phyloP scores from a whole-genome alignment of 2,113 vertebrate genomes.

The Perca flavescens region DNA sequence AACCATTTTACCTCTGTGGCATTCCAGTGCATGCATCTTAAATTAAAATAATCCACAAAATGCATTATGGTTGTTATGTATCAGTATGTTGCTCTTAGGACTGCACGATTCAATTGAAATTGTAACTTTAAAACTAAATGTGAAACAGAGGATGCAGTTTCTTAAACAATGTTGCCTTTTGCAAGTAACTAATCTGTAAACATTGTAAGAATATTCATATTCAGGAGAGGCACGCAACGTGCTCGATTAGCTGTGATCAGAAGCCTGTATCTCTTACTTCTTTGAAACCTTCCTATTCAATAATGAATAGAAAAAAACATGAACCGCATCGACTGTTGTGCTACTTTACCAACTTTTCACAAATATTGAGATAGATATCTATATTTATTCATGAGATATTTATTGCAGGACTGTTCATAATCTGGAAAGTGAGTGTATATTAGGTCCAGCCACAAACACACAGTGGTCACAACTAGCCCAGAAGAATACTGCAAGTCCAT shows the following conservation, averaged over 20 bases:
- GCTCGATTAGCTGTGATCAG: not conserved
- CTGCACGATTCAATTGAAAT: slow-evolving; percentile 14
- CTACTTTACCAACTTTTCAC: not conserved
- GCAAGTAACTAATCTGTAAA: not conserved
- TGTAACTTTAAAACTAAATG: not conserved
- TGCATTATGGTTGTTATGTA: slow-evolving; percentile 10
- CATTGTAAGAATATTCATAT: not conserved
- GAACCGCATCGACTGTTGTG: not conserved
- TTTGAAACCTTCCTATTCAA: not conserved
- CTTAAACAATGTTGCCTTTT: not conserved
- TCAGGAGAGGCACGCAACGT: not conserved
- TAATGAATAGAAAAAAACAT: not conserved
- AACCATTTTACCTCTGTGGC: slow-evolving; percentile 37
- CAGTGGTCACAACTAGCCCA: not conserved
- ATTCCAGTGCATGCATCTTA: slow-evolving; percentile 40
- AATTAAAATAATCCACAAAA: slow-evolving; percentile 26
- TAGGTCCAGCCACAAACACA: not conserved
- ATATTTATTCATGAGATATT: not conserved
- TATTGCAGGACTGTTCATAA: not conserved
- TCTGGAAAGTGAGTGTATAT: not conserved
- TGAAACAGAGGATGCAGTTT: not conserved
- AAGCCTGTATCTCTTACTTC: not conserved
- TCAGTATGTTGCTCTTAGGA: slow-evolving; percentile 6
- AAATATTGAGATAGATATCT: too few relatives aligned
- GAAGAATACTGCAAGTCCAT: not conserved